Percentiles rank a stretch among this genome's conserved stretches.
Conservation (phyloP, 1,140 invertebrate genomes). For the Parapsyche elsis region DNA sequence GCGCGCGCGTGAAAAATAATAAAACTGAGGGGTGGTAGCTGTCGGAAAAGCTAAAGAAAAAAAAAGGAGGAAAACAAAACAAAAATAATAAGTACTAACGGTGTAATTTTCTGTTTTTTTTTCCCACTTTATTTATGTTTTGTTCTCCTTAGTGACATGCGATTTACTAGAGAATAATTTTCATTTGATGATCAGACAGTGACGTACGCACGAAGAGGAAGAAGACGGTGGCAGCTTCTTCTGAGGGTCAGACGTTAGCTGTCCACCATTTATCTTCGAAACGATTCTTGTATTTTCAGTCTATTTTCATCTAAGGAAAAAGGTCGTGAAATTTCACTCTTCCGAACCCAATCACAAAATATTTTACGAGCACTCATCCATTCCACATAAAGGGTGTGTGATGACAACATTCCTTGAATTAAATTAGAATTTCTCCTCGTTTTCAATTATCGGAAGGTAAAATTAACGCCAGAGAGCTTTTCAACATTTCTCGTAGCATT, state of each 20-base stretch:
- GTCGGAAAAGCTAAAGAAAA: too few species aligned
- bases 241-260: not conserved
- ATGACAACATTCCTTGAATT: conserved; percentile 3
- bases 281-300: conserved; percentile 3
- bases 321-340: not conserved
- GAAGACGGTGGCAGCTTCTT: not conserved
- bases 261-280: not conserved
- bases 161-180: conserved; percentile 24
- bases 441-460: not conserved
- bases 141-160: not conserved
- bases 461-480: not conserved
- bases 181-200: conserved; percentile 26
- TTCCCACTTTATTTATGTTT: not conserved
- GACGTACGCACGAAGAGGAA: not conserved
- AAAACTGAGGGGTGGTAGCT: not conserved
- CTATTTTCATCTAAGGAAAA: not conserved
- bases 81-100: not conserved
- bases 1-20: not conserved
- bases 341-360: not conserved
- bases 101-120: not conserved
- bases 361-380: not conserved
- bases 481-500: too few species aligned
- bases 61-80: too few species aligned
- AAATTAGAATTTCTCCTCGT: not conserved
- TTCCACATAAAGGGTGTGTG: conserved; percentile 5